Percentiles rank a stretch among this genome's conserved stretches.
Evolutionary conservation across 2,888 invertebrate species (phyloP).

Genomic region (Morpho helenor): DNA sequence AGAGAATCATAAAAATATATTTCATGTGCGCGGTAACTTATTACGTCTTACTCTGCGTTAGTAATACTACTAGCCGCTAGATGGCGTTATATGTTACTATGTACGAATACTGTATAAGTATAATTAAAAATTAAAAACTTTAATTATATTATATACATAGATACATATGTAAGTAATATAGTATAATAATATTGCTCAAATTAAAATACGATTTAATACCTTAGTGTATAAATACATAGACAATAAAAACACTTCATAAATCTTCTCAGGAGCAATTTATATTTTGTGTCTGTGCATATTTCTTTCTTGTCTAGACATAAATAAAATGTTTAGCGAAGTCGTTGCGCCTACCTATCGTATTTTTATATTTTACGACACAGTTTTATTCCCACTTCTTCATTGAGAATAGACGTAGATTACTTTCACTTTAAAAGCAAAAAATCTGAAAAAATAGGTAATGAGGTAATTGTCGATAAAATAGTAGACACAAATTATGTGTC

Average conservation of each 20-base stretch:
- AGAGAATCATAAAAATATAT: neutral
- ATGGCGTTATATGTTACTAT: conserved; percentile 51
- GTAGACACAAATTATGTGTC: no score
- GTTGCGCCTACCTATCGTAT: conserved; percentile 1
- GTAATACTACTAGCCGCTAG: conserved; percentile 61
- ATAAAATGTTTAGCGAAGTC: conserved; percentile 5
- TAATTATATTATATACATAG: no score
- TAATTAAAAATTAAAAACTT: no score
- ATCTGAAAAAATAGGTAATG: conserved; percentile 6
- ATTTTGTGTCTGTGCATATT: neutral
- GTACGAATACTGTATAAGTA: no score
- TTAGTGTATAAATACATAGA: no score
- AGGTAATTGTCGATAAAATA: conserved; percentile 4
- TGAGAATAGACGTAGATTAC: conserved; percentile 18
- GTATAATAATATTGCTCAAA: no score
- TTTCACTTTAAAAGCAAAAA: neutral
- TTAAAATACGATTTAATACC: no score
- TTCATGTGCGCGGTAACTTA: neutral
- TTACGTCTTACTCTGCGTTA: conserved; percentile 11
- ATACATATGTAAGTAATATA: no score
- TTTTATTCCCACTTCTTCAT: conserved; percentile 25
- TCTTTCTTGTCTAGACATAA: conserved; percentile 5
- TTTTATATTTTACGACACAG: conserved; percentile 14
- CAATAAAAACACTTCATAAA: no score
- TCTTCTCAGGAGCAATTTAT: no score